A percentile compares a stretch with the other conserved stretches of the same genome.
Conservation (phyloP, 64 coral and sea anemone species). For the Orbicella faveolata region DNA sequence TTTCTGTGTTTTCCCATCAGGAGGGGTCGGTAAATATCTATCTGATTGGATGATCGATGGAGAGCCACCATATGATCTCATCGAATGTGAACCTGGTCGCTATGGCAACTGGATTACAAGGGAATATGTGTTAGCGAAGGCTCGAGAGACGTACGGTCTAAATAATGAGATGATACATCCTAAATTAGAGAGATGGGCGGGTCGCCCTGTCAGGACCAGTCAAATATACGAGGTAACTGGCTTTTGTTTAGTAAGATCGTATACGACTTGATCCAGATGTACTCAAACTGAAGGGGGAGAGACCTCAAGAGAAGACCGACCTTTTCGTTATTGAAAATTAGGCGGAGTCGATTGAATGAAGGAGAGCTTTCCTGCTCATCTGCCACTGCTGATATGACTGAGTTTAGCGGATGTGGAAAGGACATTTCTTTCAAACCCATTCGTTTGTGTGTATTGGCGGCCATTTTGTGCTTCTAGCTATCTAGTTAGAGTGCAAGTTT, state of each 20-base stretch:
- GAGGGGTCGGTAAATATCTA: conserved; percentile 32
- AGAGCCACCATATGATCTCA: conserved; percentile 41
- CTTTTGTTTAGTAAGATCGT: neutral
- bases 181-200: conserved; percentile 29
- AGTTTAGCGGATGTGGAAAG: too few relatives aligned
- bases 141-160: conserved; percentile 49
- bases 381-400: too few relatives aligned
- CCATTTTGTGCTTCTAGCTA: too few relatives aligned
- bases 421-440: too few relatives aligned
- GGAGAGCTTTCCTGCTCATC: too few relatives aligned
- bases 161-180: conserved; percentile 43
- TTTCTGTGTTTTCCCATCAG: neutral
- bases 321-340: too few relatives aligned
- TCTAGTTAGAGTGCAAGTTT: too few relatives aligned
- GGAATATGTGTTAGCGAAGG: conserved; percentile 51
- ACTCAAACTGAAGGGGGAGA: too few relatives aligned
- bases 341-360: too few relatives aligned
- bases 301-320: too few relatives aligned
- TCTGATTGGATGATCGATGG: conserved; percentile 52
- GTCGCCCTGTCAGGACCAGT: conserved; percentile 23
- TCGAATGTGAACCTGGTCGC: conserved; percentile 36
- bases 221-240: conserved; percentile 40
- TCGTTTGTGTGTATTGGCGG: too few relatives aligned
- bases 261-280: too few relatives aligned
- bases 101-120: conserved; percentile 54